Conservation (phyloP, 1,140 invertebrate species). For the Drosophila neocordata region DNA sequence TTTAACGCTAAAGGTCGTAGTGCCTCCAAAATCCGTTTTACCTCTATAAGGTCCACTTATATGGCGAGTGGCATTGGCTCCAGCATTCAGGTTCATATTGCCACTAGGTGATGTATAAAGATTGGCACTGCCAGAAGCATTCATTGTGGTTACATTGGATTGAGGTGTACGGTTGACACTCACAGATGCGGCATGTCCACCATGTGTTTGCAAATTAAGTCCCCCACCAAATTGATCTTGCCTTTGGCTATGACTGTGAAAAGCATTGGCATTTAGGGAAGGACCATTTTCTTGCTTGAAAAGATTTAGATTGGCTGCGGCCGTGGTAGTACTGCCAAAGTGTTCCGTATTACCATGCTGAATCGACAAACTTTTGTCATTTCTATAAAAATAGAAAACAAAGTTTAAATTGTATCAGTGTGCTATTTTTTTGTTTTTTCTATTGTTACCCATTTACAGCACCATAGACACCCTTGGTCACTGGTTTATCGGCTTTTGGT, state of each 20-base stretch:
- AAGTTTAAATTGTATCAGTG: background rate
- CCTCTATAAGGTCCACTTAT: conserved; percentile 57
- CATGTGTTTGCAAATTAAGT: conserved; percentile 37
- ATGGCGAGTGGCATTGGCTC: conserved; percentile 53
- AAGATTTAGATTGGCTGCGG: conserved; percentile 42
- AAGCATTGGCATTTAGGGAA: conserved; percentile 39
- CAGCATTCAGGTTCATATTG: conserved; percentile 56
- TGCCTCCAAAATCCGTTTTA: conserved; percentile 49
- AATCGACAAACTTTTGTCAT: conserved; percentile 51
- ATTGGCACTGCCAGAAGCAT: conserved; percentile 52
- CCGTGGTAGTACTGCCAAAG: conserved; percentile 46
- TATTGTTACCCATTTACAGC: conserved; percentile 57
- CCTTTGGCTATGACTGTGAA: conserved; percentile 45
- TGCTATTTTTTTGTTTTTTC: background rate
- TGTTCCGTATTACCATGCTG: conserved; percentile 52
- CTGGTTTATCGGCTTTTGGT: conserved; percentile 41
- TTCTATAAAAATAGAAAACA: conserved; percentile 25
- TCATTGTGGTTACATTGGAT: conserved; percentile 52
- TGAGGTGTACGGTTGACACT: conserved; percentile 53
- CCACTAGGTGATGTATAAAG: conserved; percentile 58
- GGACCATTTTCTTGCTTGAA: conserved; percentile 30
- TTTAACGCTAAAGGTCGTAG: conserved; percentile 45
- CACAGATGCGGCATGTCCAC: conserved; percentile 52
- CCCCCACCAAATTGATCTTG: conserved; percentile 56
- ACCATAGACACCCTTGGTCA: conserved; percentile 64